Base-by-base conservation (phyloP, 2,797 vertebrate species). In the Craterocephalus amniculus region DNA sequence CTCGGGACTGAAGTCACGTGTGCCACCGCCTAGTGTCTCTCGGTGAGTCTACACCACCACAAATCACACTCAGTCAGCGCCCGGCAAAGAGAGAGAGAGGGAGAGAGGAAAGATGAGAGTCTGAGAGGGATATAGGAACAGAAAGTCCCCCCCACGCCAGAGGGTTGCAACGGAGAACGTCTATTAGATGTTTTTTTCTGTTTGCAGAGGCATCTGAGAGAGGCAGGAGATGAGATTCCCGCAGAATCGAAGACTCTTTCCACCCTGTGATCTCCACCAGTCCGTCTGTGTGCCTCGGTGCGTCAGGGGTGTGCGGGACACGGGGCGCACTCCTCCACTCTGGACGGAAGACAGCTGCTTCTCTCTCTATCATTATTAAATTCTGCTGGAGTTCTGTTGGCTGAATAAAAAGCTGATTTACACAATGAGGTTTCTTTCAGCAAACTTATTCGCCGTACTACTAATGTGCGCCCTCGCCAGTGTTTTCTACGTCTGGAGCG, bases 401-500 rank as follows among this genome's bases (percentile, higher is more conserved):
- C 60, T 34, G 29, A 55, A 29, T 58, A 20, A 22, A 52, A 20
- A 34, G 24, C 59, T 73, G 67, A 10, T 68, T 61, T 57, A 60
- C 68, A 67, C 65, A 73, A 95, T 95, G 94, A 93, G 86, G 88
- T 81, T 83, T 69, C 67, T 78, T 34, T 87, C 88, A 1, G 92
- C 90, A 67, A 94, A 94, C 93, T 92, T 94, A 63, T 83, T 94
- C 63, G 92, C 93, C 1, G 83, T 94, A 52, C 88, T 95, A 14
- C 79, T 94, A 43, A 70, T 95, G 63, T 90, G 93, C 89, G 89
- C 90, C 72, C 89, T 93, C 2, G 89, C 87, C 1, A 87, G 91
- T 59, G 90, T 95, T 56, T 91, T 95, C 78, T 93, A 94, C 70
- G 88, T 94, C 8, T 94, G 93, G 93, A 93, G 89, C 85, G 85